Conservation (phyloP, 2,797 vertebrate genomes). For the Gymnothorax javanicus region DNA sequence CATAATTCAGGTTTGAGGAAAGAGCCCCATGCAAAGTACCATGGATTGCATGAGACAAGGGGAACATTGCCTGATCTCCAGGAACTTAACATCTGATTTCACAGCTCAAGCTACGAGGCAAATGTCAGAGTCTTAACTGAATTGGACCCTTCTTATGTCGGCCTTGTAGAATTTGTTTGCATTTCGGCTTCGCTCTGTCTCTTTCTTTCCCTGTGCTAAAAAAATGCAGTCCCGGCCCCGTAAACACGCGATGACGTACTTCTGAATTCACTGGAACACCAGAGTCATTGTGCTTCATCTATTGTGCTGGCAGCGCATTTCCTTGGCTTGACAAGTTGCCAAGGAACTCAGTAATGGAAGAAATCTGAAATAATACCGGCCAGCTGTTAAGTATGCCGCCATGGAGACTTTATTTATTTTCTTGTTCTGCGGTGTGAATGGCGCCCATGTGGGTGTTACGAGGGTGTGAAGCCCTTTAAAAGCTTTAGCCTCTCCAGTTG, state of each 20-base stretch:
- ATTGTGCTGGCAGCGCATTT: not conserved
- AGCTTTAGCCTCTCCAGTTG: not conserved
- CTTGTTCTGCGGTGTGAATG: not conserved
- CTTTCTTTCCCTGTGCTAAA: not conserved
- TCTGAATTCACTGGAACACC: not conserved
- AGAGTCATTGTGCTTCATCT: not conserved
- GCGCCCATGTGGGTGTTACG: not conserved
- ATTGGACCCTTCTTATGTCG: too few species aligned
- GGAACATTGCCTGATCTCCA: not conserved
- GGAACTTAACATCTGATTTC: not conserved
- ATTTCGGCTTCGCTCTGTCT: not conserved
- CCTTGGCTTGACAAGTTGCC: not conserved
- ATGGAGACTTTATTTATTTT: not conserved
- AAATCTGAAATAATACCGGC: not conserved
- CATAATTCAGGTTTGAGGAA: conserved; percentile 20
- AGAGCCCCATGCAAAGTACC: not conserved
- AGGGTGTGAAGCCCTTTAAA: not conserved
- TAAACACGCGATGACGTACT: not conserved
- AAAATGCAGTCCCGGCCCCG: not conserved
- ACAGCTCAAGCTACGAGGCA: not conserved
- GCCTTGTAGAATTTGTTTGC: too few species aligned
- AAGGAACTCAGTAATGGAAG: not conserved
- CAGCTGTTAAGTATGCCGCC: not conserved
- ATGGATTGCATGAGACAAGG: not conserved
- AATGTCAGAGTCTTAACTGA: not conserved